A percentile compares a stretch with the other conserved stretches of the same genome.
Conservation (phyloP, 1,140 invertebrate genomes). For the Archivesica marissinica region DNA sequence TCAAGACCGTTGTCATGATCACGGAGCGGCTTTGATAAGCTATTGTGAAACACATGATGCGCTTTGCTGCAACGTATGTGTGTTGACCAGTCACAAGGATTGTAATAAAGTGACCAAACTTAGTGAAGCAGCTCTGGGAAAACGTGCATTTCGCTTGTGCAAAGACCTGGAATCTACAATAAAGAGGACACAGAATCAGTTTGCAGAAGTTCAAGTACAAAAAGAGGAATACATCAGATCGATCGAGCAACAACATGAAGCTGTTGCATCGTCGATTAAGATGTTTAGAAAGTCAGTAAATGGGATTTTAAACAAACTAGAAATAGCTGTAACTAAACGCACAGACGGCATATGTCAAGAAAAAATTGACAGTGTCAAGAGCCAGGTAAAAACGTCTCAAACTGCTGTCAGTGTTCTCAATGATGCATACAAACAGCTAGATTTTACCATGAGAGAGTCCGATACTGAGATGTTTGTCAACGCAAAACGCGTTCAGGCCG, state of each 20-base stretch:
- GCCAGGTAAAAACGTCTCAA: slow-evolving; percentile 35
- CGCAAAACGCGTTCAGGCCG: slow-evolving; percentile 19
- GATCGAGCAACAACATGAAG: slow-evolving; percentile 31
- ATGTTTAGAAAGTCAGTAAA: slow-evolving; percentile 41
- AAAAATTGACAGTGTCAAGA: slow-evolving; percentile 6
- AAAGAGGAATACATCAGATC: slow-evolving; percentile 36
- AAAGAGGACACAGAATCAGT: slow-evolving; percentile 35
- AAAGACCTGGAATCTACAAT: slow-evolving; percentile 42
- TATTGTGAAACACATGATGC: slow-evolving; percentile 34
- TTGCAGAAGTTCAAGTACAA: slow-evolving; percentile 24
- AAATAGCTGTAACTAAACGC: neutral
- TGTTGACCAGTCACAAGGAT: slow-evolving; percentile 6
- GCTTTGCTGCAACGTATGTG: slow-evolving; percentile 41
- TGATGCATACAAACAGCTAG: slow-evolving; percentile 40
- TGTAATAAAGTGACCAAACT: slow-evolving; percentile 24
- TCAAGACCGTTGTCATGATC: slow-evolving; percentile 36
- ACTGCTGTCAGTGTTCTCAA: slow-evolving; percentile 46
- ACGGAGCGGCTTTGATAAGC: slow-evolving; percentile 28
- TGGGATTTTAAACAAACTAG: slow-evolving; percentile 43
- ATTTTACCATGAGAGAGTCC: slow-evolving; percentile 3
- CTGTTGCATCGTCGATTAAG: slow-evolving; percentile 2
- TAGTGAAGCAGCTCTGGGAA: neutral
- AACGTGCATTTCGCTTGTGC: slow-evolving; percentile 13
- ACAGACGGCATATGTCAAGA: slow-evolving; percentile 23
- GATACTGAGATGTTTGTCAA: slow-evolving; percentile 36